Evolutionary conservation across 2,888 invertebrate species (phyloP).

Genomic region (Troides aeacus): DNA sequence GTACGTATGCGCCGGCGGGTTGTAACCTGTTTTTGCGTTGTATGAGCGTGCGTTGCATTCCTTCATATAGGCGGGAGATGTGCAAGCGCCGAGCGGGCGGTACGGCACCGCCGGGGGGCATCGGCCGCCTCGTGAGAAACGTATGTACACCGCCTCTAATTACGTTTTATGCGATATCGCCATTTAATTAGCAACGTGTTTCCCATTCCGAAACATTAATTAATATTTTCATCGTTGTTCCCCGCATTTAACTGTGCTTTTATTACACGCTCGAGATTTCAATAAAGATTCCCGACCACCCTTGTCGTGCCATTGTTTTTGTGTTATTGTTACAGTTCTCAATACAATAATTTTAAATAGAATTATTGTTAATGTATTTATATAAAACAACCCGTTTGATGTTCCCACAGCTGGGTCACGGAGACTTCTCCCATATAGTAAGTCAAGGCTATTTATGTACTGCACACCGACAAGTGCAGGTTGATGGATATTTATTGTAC

Average conservation of each 20-base stretch:
- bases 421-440: too few species aligned
- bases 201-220: conserved; percentile 78
- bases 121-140: conserved; percentile 70
- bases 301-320: conserved; percentile 60
- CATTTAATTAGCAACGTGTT: conserved; percentile 80
- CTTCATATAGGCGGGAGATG: conserved; percentile 55
- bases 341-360: background rate
- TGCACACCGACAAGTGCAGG: too few species aligned
- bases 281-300: conserved; percentile 79
- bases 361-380: background rate
- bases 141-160: conserved; percentile 75
- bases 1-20: conserved; percentile 47
- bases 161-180: conserved; percentile 79
- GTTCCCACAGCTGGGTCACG: too few species aligned
- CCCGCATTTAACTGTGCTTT: conserved; percentile 77
- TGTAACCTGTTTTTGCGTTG: conserved; percentile 64
- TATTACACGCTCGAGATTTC: conserved; percentile 77
- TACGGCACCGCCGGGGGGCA: conserved; percentile 46
- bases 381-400: background rate
- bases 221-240: conserved; percentile 79
- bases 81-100: conserved; percentile 35
- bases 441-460: too few species aligned
- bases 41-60: conserved; percentile 60
- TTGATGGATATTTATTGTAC: too few species aligned
- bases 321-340: conserved; percentile 32